Conservation (phyloP, 2,888 invertebrate species). For the Trissolcus japonicus region DNA sequence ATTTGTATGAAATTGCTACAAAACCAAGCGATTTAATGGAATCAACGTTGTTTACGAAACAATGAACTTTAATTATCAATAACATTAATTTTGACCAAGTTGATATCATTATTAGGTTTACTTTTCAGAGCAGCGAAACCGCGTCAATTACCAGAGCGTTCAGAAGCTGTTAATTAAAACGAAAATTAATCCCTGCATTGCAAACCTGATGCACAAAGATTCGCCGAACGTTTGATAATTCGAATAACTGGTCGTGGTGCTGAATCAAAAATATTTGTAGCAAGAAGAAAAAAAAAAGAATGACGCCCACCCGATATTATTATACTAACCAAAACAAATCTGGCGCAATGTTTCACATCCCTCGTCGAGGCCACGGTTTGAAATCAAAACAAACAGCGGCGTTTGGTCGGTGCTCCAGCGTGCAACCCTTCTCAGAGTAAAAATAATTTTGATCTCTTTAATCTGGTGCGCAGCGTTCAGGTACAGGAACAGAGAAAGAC, state of each 20-base stretch:
- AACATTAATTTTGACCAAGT: slow-evolving; percentile 10
- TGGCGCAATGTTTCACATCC: slow-evolving; percentile 34
- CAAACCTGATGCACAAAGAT: too few relatives aligned
- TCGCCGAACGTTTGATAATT: too few relatives aligned
- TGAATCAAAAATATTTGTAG: too few relatives aligned
- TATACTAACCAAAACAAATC: slow-evolving; percentile 44
- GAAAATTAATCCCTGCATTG: slow-evolving; percentile 28
- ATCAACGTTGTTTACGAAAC: slow-evolving; percentile 13
- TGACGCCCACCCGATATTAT: slow-evolving; percentile 41
- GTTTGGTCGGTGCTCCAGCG: slow-evolving; percentile 8
- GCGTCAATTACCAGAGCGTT: slow-evolving; percentile 20
- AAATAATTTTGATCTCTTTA: slow-evolving; percentile 39
- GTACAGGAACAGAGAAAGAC: slow-evolving; percentile 33
- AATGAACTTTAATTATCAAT: slow-evolving; percentile 22
- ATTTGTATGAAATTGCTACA: too few relatives aligned
- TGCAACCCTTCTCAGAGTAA: slow-evolving; percentile 46
- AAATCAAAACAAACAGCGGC: slow-evolving; percentile 53
- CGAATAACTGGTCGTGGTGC: not conserved
- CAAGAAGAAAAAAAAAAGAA: slow-evolving; percentile 5
- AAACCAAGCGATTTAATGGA: not conserved
- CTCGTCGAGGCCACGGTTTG: slow-evolving; percentile 27
- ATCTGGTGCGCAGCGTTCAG: slow-evolving; percentile 33
- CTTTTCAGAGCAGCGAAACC: slow-evolving; percentile 20
- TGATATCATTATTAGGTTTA: slow-evolving; percentile 22
- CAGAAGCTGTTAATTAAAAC: slow-evolving; percentile 33